Conservation (phyloP, 2,888 invertebrate genomes). For the Aproaerema taeniolella region DNA sequence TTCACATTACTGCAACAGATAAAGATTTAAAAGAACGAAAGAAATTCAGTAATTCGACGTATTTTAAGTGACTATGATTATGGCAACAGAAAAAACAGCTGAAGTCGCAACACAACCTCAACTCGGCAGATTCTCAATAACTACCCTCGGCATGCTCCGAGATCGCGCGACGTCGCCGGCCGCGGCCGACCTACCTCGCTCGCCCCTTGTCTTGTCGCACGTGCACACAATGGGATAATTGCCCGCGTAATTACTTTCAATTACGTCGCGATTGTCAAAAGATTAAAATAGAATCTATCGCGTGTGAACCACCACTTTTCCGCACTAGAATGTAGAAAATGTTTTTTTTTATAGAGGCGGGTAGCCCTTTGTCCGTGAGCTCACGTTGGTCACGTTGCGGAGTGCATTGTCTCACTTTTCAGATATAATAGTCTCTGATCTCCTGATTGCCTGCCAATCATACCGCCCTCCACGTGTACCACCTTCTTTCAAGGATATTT, state of each 20-base stretch:
- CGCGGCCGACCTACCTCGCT: too few species aligned
- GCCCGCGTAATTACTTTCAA: constrained; percentile 51
- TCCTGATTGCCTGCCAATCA: constrained; percentile 58
- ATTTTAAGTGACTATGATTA: too few species aligned
- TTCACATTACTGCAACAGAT: too few species aligned
- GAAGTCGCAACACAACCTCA: too few species aligned
- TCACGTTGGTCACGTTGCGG: constrained; percentile 61
- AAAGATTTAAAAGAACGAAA: too few species aligned
- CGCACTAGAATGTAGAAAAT: constrained; percentile 58
- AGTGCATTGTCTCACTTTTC: constrained; percentile 49
- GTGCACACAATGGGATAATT: constrained; percentile 43
- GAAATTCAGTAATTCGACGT: too few species aligned
- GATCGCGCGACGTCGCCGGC: too few species aligned
- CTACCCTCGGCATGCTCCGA: too few species aligned
- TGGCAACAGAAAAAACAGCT: too few species aligned
- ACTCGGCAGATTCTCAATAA: too few species aligned
- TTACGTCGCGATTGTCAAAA: constrained; percentile 65
- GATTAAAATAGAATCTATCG: constrained; percentile 69
- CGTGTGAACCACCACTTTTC: constrained; percentile 66
- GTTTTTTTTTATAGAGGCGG: constrained; percentile 34
- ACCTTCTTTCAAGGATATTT: too few species aligned
- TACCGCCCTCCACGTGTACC: constrained; percentile 42
- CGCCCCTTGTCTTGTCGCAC: too few species aligned
- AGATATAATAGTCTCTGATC: constrained; percentile 45
- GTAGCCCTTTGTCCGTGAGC: constrained; percentile 50